Percentiles rank a stretch among this genome's conserved stretches.
phyloP scores from a whole-genome alignment of 2,888 invertebrate species.

The Terebella lapidaria region DNA sequence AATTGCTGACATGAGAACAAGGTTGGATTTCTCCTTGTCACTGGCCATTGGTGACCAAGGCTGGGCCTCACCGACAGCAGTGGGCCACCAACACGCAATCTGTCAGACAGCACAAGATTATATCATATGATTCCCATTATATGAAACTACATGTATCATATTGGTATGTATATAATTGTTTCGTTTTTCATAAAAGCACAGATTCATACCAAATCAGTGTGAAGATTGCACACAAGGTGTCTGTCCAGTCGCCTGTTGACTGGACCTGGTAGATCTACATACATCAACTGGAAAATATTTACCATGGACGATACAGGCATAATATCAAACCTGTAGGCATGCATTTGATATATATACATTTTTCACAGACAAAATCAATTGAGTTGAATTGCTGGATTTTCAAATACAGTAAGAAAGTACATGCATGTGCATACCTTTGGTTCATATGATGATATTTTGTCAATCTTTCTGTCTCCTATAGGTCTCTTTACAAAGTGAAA shows the following conservation, averaged over 20 bases:
- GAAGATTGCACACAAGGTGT: conserved; percentile 56
- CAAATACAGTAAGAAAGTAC: too few relatives aligned
- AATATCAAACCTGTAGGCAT: too few relatives aligned
- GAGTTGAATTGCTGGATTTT: too few relatives aligned
- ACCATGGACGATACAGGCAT: too few relatives aligned
- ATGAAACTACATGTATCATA: too few relatives aligned
- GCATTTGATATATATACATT: too few relatives aligned
- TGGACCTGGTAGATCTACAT: conserved; percentile 59
- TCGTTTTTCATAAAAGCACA: too few relatives aligned
- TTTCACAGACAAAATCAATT: too few relatives aligned
- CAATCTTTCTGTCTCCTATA: conserved; percentile 43
- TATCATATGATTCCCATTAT: too few relatives aligned
- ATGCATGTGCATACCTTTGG: conserved; percentile 39
- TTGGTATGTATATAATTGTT: too few relatives aligned
- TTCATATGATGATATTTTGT: conserved; percentile 49
- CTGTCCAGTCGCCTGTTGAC: conserved; percentile 59
- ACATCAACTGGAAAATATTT: conserved; percentile 33
- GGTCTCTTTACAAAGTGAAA: conserved; percentile 47
- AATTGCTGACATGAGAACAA: conserved; percentile 72
- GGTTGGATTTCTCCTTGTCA: conserved; percentile 81
- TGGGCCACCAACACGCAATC: conserved; percentile 80
- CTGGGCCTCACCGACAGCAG: conserved; percentile 78
- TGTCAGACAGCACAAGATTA: too few relatives aligned
- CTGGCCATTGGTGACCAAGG: conserved; percentile 85
- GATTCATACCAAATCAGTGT: conserved; percentile 43